Base-by-base conservation (phyloP, 2,797 vertebrate species). In the Urophycis tenuis region DNA sequence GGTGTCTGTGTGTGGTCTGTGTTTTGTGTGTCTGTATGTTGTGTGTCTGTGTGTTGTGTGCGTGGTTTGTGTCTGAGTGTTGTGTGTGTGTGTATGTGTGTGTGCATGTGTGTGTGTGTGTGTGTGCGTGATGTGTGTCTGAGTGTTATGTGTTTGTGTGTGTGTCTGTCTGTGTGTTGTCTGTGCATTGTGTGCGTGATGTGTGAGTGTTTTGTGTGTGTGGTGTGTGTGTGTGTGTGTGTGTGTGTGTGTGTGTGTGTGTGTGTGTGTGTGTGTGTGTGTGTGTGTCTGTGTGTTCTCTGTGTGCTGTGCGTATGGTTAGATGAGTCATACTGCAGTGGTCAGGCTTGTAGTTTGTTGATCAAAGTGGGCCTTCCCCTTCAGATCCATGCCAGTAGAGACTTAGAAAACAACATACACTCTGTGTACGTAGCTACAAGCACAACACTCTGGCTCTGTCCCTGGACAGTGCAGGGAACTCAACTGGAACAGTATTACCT, bases 381-480 rank as follows among this genome's bases (percentile, higher is more conserved):
- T 69, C 64, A 69, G 25, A 69, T 29, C 64, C 25, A 29, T 14
- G 29, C 9, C 64, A 77, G 74, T 60, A 85, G 83, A 49, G 39
- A 74, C 78, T 22, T 22, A 53, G 80, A n/a, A n/a, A n/a, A n/a
- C n/a, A n/a, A n/a, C n/a, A n/a, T n/a, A n/a, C n/a, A n/a, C n/a
- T n/a, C n/a, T n/a, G n/a, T n/a, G n/a, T n/a, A n/a, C n/a, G n/a
- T n/a, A n/a, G n/a, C n/a, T n/a, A n/a, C n/a, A n/a, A n/a, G n/a
- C n/a, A n/a, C 11, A 53, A 53, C 19, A 53, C 19, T 5, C 5
- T 49, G 17, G 5, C 1, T 49, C 10, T 53, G 49, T 53, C 49
- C 49, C 49, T 53, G 49, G 49, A n/a, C 22, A 22, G 19, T 4
- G 49, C 7, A 17, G n/a, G 49, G 49, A 7, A 53, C 45, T 49